A percentile compares a stretch with the other conserved stretches of the same genome.
Evolutionary conservation across 1,140 invertebrate genomes (phyloP).

Genomic region (Leptinotarsa texana): DNA sequence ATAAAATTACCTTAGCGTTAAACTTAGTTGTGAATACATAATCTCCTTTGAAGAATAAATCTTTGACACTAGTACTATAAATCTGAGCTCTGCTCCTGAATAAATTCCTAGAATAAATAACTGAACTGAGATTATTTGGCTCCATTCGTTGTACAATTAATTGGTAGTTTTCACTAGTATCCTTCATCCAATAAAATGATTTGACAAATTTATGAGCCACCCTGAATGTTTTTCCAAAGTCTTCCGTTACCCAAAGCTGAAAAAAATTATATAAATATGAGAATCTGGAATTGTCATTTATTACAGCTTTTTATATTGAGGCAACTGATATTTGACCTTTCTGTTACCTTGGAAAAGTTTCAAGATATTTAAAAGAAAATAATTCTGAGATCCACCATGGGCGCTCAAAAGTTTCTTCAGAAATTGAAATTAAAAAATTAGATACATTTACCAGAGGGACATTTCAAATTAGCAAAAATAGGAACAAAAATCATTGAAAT

Average conservation of each 20-base stretch:
- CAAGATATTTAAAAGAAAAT: too few relatives aligned
- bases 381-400: too few relatives aligned
- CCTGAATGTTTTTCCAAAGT: conserved; percentile 75
- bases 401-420: too few relatives aligned
- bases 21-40: conserved; percentile 80
- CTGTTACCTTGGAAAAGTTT: too few relatives aligned
- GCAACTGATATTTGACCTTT: too few relatives aligned
- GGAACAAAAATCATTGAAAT: too few relatives aligned
- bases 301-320: too few relatives aligned
- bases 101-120: conserved; percentile 61
- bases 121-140: conserved; percentile 63
- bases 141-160: conserved; percentile 75
- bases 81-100: conserved; percentile 56
- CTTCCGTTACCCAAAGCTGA: conserved; percentile 75
- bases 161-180: conserved; percentile 49
- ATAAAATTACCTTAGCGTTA: background rate
- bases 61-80: conserved; percentile 71
- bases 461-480: too few relatives aligned
- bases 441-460: too few relatives aligned
- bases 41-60: conserved; percentile 81
- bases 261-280: conserved; percentile 37
- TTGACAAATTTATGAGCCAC: conserved; percentile 74
- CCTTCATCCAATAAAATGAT: conserved; percentile 71
- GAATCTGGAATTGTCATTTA: background rate
- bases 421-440: too few relatives aligned